phyloP scores from a whole-genome alignment of 2,797 vertebrate species.

The Molossus molossus region DNA sequence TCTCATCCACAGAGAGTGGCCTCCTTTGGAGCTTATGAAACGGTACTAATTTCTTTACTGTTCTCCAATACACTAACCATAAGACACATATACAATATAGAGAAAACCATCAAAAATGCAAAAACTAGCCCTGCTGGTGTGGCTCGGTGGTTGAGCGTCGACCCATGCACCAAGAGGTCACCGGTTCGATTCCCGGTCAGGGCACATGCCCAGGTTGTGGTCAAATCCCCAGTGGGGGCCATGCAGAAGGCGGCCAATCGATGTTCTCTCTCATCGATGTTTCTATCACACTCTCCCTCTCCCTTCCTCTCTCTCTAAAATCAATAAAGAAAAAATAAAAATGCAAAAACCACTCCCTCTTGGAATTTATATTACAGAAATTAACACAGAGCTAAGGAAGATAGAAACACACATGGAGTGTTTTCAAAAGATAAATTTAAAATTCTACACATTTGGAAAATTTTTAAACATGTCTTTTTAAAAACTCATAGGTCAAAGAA shows the following conservation, averaged over 20 bases:
- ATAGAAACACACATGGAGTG: neutral
- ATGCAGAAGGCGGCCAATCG: no score
- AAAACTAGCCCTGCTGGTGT: no score
- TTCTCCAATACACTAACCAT: neutral
- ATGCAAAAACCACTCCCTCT: neutral
- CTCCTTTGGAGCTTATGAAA: neutral
- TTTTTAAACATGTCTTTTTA: neutral
- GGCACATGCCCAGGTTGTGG: no score
- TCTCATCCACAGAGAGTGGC: neutral
- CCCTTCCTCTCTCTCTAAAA: no score
- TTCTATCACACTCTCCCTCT: no score
- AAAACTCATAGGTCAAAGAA: neutral
- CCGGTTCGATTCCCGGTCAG: no score
- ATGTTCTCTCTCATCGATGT: no score
- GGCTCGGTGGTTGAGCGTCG: no score
- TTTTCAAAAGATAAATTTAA: neutral
- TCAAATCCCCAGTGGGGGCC: no score
- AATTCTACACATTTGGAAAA: neutral
- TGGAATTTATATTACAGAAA: neutral
- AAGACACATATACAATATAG: neutral
- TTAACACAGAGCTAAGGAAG: neutral
- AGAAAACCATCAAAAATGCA: neutral
- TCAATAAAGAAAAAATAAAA: neutral
- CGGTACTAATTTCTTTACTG: neutral
- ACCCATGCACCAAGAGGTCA: no score